Conservation (phyloP, 35 echinoderm and acorn worm species). For the Acanthaster planci region DNA sequence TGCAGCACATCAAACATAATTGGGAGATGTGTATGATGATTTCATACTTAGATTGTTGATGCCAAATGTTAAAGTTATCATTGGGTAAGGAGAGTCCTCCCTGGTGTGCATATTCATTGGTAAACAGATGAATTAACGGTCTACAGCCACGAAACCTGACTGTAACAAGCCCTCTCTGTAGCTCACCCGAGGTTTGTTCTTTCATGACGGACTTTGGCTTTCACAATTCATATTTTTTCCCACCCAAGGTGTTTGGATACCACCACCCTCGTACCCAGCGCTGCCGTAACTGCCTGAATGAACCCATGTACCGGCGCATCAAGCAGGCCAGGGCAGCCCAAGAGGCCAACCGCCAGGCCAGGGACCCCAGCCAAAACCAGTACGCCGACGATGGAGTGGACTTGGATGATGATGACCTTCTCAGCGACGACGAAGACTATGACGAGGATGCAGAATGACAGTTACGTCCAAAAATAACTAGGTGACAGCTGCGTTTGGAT, state of each 20-base stretch:
- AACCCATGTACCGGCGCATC: constrained; percentile 51
- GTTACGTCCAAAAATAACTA: too few relatives aligned
- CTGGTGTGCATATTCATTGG: too few relatives aligned
- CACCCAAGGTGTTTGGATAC: constrained; percentile 80
- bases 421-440: constrained; percentile 22
- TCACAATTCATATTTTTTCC: constrained; percentile 11
- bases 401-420: constrained; percentile 32
- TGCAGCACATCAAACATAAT: too few relatives aligned
- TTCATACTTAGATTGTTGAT: too few relatives aligned
- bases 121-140: too few relatives aligned
- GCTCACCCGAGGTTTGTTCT: neutral
- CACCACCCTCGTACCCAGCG: constrained; percentile 81
- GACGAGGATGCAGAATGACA: too few relatives aligned
- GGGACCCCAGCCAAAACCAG: constrained; percentile 33
- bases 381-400: constrained; percentile 32
- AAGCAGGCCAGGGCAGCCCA: constrained; percentile 26
- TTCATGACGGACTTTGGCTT: neutral
- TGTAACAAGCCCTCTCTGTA: neutral
- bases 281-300: constrained; percentile 69
- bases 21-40: too few relatives aligned
- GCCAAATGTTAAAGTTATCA: too few relatives aligned
- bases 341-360: constrained; percentile 25
- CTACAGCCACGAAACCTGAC: neutral
- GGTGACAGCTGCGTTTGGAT: too few relatives aligned
- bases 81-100: too few relatives aligned